Base-by-base conservation (phyloP, 2,113 vertebrate species). In the Hippocampus guttulatus region DNA sequence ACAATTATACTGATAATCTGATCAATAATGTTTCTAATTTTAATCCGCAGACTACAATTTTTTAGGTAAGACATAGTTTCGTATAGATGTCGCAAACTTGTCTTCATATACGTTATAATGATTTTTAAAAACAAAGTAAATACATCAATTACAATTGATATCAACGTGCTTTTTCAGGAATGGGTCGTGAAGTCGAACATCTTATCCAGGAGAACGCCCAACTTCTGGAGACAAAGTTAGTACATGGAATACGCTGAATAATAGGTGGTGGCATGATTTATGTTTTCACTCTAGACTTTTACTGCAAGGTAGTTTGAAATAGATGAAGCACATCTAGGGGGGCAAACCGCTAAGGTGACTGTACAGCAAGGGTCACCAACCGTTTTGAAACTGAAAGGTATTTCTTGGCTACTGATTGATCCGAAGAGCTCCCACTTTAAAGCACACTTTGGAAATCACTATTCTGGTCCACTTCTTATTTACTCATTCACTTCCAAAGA, bases 111-210 rank as follows among this genome's bases (percentile, higher is more conserved):
- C n/a, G 30, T 16, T 47, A 33, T n/a, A 10, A 23, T 18, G 47
- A 60, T 16, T 15, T 60, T 49, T 55, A 11, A 67, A 5, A 25
- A 18, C 45, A 16, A 60, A 16, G 30, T 60, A 55, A 23, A 55
- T 23, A 11, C 21, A 40, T 25, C 1, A 69, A 18, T 16, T 14
- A 4, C 2, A 38, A 5, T 38, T 38, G 33, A 45, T 33, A 9
- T 23, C 40, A 61, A 57, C 25, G 1, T 57, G n/a, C 21, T 0
- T 75, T 94, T 86, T 87, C 10, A 98, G 97, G 97, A 88, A 98
- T 99, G 96, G 97, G 97, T 67, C 95, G 96, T 74, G 97, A 99
- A 84, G 97, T 99, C 3, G 97, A 99, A 78, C 97, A 98, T 90
- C 96, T 99, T 40, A 99, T 99, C 87, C 92, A 98, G 73, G 97